phyloP scores from a whole-genome alignment of 2,797 vertebrate species.

The Aulostomus chinensis region DNA sequence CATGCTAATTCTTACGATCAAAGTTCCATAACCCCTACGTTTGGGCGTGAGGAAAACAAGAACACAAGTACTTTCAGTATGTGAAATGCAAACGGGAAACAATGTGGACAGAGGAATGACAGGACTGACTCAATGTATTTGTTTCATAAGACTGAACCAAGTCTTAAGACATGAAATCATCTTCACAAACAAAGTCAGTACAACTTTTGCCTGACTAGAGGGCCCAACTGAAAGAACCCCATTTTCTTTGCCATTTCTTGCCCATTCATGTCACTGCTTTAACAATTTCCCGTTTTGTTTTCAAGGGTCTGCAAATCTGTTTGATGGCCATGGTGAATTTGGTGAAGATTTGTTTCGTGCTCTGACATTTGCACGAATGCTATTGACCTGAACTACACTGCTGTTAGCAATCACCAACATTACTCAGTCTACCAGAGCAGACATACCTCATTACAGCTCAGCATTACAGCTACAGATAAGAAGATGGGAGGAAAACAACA shows the following conservation, averaged over 20 bases:
- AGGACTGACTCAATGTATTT: not conserved
- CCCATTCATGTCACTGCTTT: constrained; percentile 60
- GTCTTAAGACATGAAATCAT: not conserved
- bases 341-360: constrained; percentile 10
- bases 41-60: constrained; percentile 53
- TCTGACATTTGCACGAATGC: constrained; percentile 8
- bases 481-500: constrained; percentile 29
- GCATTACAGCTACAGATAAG: constrained; percentile 40
- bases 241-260: constrained; percentile 22
- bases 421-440: constrained; percentile 27
- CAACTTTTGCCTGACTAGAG: constrained; percentile 10
- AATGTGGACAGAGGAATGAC: too few relatives aligned
- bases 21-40: constrained; percentile 57
- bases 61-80: constrained; percentile 9
- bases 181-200: constrained; percentile 15
- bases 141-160: constrained; percentile 3
- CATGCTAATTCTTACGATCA: constrained; percentile 72
- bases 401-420: constrained; percentile 27
- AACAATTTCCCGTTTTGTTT: constrained; percentile 44
- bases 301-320: constrained; percentile 26
- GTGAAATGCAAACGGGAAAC: too few relatives aligned
- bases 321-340: constrained; percentile 48
- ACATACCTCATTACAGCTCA: constrained; percentile 58
- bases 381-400: constrained; percentile 12
- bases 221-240: constrained; percentile 24